phyloP scores from a whole-genome alignment of 2,888 invertebrate genomes.

The Zygaena filipendulae region DNA sequence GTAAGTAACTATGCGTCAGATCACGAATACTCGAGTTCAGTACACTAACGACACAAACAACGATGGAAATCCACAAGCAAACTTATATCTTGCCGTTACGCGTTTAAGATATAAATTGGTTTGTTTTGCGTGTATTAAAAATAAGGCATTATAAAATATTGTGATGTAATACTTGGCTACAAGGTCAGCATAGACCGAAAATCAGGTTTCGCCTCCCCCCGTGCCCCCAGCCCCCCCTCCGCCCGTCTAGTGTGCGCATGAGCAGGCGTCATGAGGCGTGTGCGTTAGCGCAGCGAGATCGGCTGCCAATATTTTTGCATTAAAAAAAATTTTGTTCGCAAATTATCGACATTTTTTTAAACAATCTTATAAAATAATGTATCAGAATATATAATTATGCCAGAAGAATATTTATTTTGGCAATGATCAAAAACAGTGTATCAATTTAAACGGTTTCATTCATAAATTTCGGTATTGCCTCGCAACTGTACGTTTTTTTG shows the following conservation, averaged over 20 bases:
- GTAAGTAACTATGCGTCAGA: constrained; percentile 38
- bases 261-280: constrained; percentile 41
- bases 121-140: too few relatives aligned
- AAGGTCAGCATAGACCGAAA: constrained; percentile 67
- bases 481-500: too few relatives aligned
- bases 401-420: too few relatives aligned
- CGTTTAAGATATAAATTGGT: too few relatives aligned
- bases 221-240: constrained; percentile 21
- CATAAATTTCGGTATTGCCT: too few relatives aligned
- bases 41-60: constrained; percentile 21
- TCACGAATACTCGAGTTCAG: constrained; percentile 16
- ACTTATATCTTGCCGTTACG: too few relatives aligned
- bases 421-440: too few relatives aligned
- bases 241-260: constrained; percentile 23
- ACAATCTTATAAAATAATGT: too few relatives aligned
- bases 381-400: too few relatives aligned
- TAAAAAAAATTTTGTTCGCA: neutral
- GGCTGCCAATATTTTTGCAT: constrained; percentile 2
- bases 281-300: constrained; percentile 13
- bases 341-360: too few relatives aligned
- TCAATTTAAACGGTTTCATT: too few relatives aligned
- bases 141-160: constrained; percentile 47
- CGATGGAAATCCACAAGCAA: too few relatives aligned
- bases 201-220: constrained; percentile 51
- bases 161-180: constrained; percentile 60